Conservation (phyloP, 2,113 vertebrate species). For the Lathamus discolor region DNA sequence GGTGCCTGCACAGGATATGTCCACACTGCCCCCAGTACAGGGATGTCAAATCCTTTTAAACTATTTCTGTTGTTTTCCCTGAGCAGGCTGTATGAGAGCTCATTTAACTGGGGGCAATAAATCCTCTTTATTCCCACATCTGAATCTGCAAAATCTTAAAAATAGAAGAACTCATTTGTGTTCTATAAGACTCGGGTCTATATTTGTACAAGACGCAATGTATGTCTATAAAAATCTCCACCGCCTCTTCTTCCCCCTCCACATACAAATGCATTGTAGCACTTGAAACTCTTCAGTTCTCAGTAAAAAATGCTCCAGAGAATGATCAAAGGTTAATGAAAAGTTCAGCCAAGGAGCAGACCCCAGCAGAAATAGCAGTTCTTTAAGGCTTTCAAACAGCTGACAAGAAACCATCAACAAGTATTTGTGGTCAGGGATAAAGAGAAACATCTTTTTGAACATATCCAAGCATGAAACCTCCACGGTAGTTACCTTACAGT, state of each 20-base stretch:
- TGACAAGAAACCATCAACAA: slow-evolving; percentile 61
- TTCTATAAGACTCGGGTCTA: background rate
- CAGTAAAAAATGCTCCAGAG: background rate
- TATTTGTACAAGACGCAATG: background rate
- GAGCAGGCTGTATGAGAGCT: background rate
- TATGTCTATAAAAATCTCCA: background rate
- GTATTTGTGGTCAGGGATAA: slow-evolving; percentile 59
- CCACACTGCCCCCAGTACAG: background rate
- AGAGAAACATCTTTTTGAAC: slow-evolving; percentile 62
- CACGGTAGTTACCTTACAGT: slow-evolving; percentile 34
- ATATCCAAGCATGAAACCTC: slow-evolving; percentile 53
- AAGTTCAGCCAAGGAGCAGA: slow-evolving; percentile 49
- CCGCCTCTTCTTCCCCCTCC: background rate
- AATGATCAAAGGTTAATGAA: slow-evolving; percentile 56
- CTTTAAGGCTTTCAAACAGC: slow-evolving; percentile 47
- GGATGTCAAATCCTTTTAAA: background rate
- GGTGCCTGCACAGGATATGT: background rate
- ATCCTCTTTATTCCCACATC: background rate
- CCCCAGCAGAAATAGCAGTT: slow-evolving; percentile 29
- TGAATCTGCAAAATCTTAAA: background rate
- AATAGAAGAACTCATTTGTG: background rate
- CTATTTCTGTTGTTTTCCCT: background rate
- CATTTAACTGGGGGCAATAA: background rate
- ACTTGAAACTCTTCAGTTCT: background rate
- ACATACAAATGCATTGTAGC: background rate